phyloP scores from a whole-genome alignment of 2,113 vertebrate species.

The Rattus norvegicus region DNA sequence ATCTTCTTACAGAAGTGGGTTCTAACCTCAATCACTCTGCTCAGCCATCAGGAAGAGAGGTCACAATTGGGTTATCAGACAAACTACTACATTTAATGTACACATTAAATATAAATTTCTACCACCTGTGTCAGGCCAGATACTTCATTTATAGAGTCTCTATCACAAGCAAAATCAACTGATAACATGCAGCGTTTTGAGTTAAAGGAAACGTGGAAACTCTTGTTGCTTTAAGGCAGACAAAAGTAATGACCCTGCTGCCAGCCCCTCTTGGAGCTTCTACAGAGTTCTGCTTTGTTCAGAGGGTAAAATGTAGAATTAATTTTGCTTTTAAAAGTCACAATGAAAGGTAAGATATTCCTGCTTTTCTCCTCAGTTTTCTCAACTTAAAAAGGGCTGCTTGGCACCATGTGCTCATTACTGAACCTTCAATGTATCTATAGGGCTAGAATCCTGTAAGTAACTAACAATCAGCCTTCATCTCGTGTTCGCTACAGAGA shows the following conservation, averaged over 20 bases:
- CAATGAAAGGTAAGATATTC: slow-evolving; percentile 58
- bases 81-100: not conserved
- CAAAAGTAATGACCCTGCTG: not conserved
- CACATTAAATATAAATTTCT: slow-evolving; percentile 2
- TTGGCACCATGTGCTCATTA: slow-evolving; percentile 52
- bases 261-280: slow-evolving; percentile 24
- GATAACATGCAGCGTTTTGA: not conserved
- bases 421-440: slow-evolving; percentile 54
- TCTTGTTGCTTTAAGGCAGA: slow-evolving; percentile 17
- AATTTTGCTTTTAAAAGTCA: slow-evolving; percentile 2
- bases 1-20: slow-evolving; percentile 31
- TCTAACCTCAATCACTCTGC: slow-evolving; percentile 36
- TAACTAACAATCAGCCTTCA: slow-evolving; percentile 35
- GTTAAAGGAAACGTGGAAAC: slow-evolving; percentile 38
- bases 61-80: not conserved
- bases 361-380: slow-evolving; percentile 48
- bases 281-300: not conserved
- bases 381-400: slow-evolving; percentile 56
- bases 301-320: slow-evolving; percentile 54
- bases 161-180: slow-evolving; percentile 44
- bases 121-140: not conserved
- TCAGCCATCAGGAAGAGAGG: not conserved
- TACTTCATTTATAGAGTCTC: slow-evolving; percentile 38
- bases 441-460: slow-evolving; percentile 30
- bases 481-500: slow-evolving; percentile 12